Conservation (phyloP, 1,140 invertebrate species). For the Whitmania pigra region DNA sequence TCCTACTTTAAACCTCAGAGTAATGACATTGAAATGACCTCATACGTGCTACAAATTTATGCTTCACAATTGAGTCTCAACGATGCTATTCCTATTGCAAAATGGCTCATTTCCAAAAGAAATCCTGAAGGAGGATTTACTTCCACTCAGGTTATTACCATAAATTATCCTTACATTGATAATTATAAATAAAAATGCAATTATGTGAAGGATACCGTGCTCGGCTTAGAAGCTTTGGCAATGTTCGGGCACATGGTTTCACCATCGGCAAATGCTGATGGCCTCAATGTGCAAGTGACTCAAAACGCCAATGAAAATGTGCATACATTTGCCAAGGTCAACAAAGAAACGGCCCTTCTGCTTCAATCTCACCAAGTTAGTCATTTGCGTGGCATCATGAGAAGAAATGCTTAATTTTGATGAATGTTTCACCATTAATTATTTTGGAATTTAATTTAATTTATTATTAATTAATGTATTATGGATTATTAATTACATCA, state of each 20-base stretch:
- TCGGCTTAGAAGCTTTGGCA: constrained; percentile 10
- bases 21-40: constrained; percentile 72
- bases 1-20: constrained; percentile 48
- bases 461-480: too few species aligned
- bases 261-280: neutral
- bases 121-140: constrained; percentile 70
- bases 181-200: neutral
- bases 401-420: too few species aligned
- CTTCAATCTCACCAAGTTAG: neutral
- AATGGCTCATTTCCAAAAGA: constrained; percentile 68
- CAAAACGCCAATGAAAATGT: neutral
- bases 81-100: constrained; percentile 59
- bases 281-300: neutral
- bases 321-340: neutral
- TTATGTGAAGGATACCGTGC: neutral
- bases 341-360: neutral
- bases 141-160: constrained; percentile 48
- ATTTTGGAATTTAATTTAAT: too few species aligned
- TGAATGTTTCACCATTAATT: too few species aligned
- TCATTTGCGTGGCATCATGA: too few species aligned
- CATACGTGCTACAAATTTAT: constrained; percentile 62
- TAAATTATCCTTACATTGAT: neutral
- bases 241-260: neutral
- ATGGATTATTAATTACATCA: too few species aligned
- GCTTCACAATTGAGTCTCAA: constrained; percentile 38